A percentile compares a stretch with the other conserved stretches of the same genome.
phyloP scores from a whole-genome alignment of 1,140 invertebrate genomes.

The Scaptomyza graminum region DNA sequence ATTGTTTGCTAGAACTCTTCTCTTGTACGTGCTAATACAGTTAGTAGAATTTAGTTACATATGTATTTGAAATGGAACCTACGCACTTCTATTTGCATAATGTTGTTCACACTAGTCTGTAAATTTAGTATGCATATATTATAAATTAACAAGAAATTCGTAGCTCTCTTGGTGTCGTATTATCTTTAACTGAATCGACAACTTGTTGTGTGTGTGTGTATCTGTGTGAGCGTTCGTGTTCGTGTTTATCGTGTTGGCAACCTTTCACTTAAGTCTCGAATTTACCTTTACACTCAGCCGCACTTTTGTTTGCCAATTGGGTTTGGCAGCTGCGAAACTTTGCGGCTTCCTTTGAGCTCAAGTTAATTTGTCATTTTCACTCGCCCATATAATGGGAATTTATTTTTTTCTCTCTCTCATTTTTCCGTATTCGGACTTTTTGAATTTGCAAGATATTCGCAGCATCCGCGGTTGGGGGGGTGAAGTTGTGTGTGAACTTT shows the following conservation, averaged over 20 bases:
- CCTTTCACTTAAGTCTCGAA: conserved; percentile 48
- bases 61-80: background rate
- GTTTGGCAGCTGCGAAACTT: conserved; percentile 54
- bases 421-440: conserved; percentile 16
- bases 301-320: conserved; percentile 55
- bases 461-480: background rate
- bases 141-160: conserved; percentile 41
- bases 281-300: conserved; percentile 54
- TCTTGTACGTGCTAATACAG: background rate
- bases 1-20: no score
- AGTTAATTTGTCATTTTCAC: conserved; percentile 80
- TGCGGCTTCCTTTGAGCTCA: conserved; percentile 53
- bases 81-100: background rate
- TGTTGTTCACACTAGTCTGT: conserved; percentile 33
- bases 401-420: conserved; percentile 30
- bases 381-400: conserved; percentile 75
- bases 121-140: conserved; percentile 25
- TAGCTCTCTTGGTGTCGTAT: conserved; percentile 38
- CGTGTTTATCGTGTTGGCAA: conserved; percentile 16
- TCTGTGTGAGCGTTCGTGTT: background rate
- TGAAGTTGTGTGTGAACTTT: no score
- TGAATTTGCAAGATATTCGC: conserved; percentile 16
- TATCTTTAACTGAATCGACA: conserved; percentile 48
- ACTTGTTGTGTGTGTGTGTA: conserved; percentile 10
- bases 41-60: background rate